Base-by-base conservation (phyloP, 1,140 invertebrate species). In the Neuroterus valhalla region DNA sequence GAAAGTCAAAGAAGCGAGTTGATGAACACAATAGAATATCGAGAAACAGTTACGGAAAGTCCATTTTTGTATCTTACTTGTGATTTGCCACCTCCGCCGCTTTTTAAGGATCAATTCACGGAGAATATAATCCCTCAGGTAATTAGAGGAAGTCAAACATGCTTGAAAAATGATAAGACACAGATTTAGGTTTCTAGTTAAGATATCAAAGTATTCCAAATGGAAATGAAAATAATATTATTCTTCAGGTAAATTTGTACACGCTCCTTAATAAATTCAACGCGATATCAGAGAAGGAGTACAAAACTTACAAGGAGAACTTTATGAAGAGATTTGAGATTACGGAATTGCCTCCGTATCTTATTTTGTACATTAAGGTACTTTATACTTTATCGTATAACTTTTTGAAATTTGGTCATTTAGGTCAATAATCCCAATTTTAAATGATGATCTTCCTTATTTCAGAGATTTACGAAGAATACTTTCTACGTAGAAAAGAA, bases 401-500 rank as follows among this genome's bases (percentile, higher is more conserved):
- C n/a, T n/a, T n/a, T n/a, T n/a, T n/a, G n/a, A n/a, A n/a, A n/a
- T n/a, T n/a, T n/a, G 15, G 15, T 14, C 2, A 3, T 45, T 45
- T 45, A 45, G 21, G 2, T 52, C 23, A 26, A 14, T 42, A 48
- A 38, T 46, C 5, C 17, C 14, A 43, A 17, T 66, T 66, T 55
- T 50, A 31, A 14, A 72, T 70, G 3, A 42, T 19, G 62, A 44
- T 71, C 82, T 84, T 79, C 77, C 90, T 91, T 45, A 21, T 46
- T 46, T 70, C 89, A 95, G 91, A 93, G 99, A 79, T 99, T 99
- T 88, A 99, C 98, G 3, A 99, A 98, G 90, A 99, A 99, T 88
- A 98, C 97, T 38, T 99, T 99, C 90, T 99, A 98, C 84, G 93
- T 98, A 14, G 99, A 99, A 87, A 99, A 99, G 90, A 99, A 99